These are phyloP conservation scores for Agapornis canus DNA, from an alignment of 2,797 vertebrate species.

Conservation along the genomic window DNA sequence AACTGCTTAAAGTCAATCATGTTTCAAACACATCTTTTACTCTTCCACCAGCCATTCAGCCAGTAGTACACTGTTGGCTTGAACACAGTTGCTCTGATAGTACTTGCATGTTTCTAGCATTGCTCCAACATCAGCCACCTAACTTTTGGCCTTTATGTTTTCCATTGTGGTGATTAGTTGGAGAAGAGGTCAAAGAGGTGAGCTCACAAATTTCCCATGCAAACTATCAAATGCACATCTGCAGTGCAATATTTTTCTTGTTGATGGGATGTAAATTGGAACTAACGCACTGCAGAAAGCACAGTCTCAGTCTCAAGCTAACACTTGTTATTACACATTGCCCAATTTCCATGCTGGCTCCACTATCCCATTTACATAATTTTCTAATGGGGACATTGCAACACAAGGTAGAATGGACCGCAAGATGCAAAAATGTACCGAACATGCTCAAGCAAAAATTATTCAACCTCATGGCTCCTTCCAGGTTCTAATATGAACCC, in stretches of 20 bases:
- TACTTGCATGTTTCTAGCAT: background rate
- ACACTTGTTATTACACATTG: background rate
- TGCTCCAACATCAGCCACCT: background rate
- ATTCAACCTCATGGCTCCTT: background rate
- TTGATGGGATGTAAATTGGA: background rate
- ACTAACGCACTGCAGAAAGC: background rate
- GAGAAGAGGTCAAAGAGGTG: background rate
- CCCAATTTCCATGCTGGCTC: background rate
- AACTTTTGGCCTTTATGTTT: background rate
- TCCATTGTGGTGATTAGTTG: background rate
- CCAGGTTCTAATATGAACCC: background rate
- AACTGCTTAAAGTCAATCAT: background rate
- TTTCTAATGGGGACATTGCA: background rate
- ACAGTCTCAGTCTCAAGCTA: background rate
- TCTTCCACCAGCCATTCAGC: background rate
- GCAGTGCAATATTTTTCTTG: background rate
- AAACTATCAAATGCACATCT: background rate
- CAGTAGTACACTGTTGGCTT: background rate
- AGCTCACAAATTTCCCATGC: background rate
- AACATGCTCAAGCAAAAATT: background rate
- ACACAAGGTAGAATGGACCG: background rate
- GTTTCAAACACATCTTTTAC: background rate
- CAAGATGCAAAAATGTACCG: background rate
- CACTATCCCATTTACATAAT: background rate
- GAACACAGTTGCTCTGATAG: background rate